A percentile compares a stretch with the other conserved stretches of the same genome.
Evolutionary conservation across 2,888 invertebrate species (phyloP).

Genomic region (Torymus auratus): DNA sequence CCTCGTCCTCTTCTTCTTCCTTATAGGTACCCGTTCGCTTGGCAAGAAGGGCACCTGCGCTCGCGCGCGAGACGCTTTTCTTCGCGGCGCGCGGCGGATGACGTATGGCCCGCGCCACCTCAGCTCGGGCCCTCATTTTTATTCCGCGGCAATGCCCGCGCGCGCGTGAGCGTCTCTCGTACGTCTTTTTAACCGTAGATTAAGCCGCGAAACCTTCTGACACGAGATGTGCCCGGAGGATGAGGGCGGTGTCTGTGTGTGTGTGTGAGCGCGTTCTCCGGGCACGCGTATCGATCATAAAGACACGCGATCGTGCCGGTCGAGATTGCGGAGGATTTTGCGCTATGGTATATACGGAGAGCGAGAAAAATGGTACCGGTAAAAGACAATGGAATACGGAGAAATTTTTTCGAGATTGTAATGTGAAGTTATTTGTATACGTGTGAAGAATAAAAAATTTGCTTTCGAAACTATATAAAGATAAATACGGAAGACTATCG

Average conservation of each 20-base stretch:
- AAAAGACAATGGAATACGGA: too few relatives aligned
- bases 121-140: conserved; percentile 62
- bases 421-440: too few relatives aligned
- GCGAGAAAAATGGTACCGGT: too few relatives aligned
- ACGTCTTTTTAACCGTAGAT: conserved; percentile 62
- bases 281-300: conserved; percentile 10
- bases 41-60: too few relatives aligned
- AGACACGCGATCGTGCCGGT: background rate
- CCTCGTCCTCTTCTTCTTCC: conserved; percentile 47
- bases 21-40: too few relatives aligned
- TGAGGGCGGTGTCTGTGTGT: background rate
- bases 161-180: conserved; percentile 55
- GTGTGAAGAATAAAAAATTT: too few relatives aligned
- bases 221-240: background rate
- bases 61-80: conserved; percentile 25
- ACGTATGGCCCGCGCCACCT: conserved; percentile 67
- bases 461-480: too few relatives aligned
- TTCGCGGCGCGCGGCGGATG: conserved; percentile 66
- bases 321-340: too few relatives aligned
- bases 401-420: too few relatives aligned
- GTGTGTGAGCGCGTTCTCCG: background rate
- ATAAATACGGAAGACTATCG: too few relatives aligned
- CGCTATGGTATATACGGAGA: too few relatives aligned
- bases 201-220: conserved; percentile 38
- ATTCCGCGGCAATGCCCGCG: conserved; percentile 61